Base-by-base conservation (phyloP, 2,888 invertebrate species). In the Apamea anceps region DNA sequence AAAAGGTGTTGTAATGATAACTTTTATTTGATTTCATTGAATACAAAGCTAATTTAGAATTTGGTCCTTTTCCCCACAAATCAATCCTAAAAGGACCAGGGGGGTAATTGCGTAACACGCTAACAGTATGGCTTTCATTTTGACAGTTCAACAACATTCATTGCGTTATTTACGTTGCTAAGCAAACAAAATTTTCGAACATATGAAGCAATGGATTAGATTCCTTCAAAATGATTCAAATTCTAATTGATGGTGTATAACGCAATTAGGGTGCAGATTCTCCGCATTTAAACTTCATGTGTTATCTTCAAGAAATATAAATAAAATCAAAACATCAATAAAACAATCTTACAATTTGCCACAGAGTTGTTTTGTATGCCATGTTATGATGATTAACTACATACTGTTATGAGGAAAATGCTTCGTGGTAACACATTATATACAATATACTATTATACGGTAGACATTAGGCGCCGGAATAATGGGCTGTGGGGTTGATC, bases 341-440 rank as follows among this genome's bases (percentile, higher is more conserved):
- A 67, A 73, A 75, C 28, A 67, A 70, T 83, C 67, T 79, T 73
- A 28, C 66, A 75, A 75, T 75, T 80, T 63, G 76, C 72, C 75
- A 77, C 80, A 72, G 25, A 65, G 75, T 87, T 75, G 85, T 84
- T 77, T 80, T 80, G 77, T 80, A 85, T 66, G 67, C 57, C 72
- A 67, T 75, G 74, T 72, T 84, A 77, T 79, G 71, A 86, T 87
- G 80, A 87, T 84, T 62, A 75, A 80, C 48, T 42, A 62, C 67
- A 51, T 25, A n/a, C 62, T 84, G 80, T 63, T 70, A 84, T 72
- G 72, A 85, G 85, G 87, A 85, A 87, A 87, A 85, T 70, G 74
- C 62, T 32, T 67, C 60, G 48, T 84, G 85, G 80, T 80, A 84
- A 85, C 77, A 84, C 84, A 80, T 84, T 87, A 85, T 74, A 73